Base-by-base conservation (phyloP, 2,113 vertebrate species). In the Caranx ignobilis region DNA sequence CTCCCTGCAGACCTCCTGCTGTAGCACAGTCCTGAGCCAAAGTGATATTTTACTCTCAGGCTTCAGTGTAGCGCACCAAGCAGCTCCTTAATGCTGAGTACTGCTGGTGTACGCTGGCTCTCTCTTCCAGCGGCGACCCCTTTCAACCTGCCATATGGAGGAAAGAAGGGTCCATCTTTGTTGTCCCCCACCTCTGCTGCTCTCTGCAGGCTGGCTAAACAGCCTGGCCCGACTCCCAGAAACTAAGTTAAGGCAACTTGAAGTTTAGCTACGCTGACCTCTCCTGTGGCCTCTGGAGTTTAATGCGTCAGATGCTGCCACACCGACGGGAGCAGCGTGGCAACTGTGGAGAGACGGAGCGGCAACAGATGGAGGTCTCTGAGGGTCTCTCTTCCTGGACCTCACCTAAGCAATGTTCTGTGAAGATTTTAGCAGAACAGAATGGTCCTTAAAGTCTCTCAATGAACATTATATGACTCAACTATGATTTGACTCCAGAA, bases 61-160 rank as follows among this genome's bases (percentile, higher is more conserved):
- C 41, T 64, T 39, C 31, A 39, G 34, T 67, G 52, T 18, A 35
- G 31, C 50, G 37, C 45, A 56, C 65, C 50, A 63, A 62, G 19
- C 26, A 34, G 32, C 43, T 83, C 48, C 47, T 70, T 65, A 60
- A 73, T 56, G 59, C 50, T 0, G 18, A 73, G 11, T 16, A 37
- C 34, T 66, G 75, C 62, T 62, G 50, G 52, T 66, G 41, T 31
- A 43, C 19, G 4, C 47, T 65, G 34, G 19, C 68, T 47, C 45
- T 75, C 59, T 67, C 61, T 81, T 55, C 75, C 52, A 71, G 60
- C 26, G 1, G 43, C 0, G 62, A 69, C 52, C 65, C 56, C 48
- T 59, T 59, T 70, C 65, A 68, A 63, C 76, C 75, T 69, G 81
- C 89, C 89, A 91, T 87, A 91, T 86, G 89, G 85, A 76, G 52